Conservation (phyloP, 30 jellyfish, hydroid and myxozoan genomes). For the Rhopilema esculentum region DNA sequence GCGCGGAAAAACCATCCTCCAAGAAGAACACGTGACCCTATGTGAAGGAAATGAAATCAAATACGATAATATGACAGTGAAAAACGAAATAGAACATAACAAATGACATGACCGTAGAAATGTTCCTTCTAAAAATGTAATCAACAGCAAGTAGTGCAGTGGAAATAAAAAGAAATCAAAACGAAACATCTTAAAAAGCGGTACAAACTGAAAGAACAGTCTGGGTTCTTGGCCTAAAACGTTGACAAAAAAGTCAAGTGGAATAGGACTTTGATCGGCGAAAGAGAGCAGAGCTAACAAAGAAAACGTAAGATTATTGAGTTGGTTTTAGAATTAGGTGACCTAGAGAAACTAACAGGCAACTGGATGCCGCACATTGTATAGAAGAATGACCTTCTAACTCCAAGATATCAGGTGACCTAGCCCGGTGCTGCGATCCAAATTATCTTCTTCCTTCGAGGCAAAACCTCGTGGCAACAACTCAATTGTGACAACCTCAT, state of each 20-base stretch:
- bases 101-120: too few relatives aligned
- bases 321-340: background rate
- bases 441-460: too few relatives aligned
- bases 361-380: background rate
- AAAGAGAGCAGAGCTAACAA: background rate
- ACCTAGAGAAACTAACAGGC: background rate
- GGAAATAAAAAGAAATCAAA: background rate
- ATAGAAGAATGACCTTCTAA: background rate
- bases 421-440: too few relatives aligned
- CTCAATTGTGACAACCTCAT: too few relatives aligned
- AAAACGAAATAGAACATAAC: background rate
- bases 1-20: conserved; percentile 94
- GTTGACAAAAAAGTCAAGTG: background rate
- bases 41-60: conserved; percentile 1
- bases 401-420: background rate
- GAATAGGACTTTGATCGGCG: background rate
- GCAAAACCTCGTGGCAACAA: too few relatives aligned
- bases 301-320: background rate
- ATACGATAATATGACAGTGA: background rate
- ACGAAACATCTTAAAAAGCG: too few relatives aligned
- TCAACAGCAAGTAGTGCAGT: background rate
- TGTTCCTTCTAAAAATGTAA: background rate
- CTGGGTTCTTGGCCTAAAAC: too few relatives aligned
- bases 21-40: conserved; percentile 86
- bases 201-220: too few relatives aligned